Conservation (phyloP, 2,888 invertebrate genomes). For the Peribatodes rhomboidaria region DNA sequence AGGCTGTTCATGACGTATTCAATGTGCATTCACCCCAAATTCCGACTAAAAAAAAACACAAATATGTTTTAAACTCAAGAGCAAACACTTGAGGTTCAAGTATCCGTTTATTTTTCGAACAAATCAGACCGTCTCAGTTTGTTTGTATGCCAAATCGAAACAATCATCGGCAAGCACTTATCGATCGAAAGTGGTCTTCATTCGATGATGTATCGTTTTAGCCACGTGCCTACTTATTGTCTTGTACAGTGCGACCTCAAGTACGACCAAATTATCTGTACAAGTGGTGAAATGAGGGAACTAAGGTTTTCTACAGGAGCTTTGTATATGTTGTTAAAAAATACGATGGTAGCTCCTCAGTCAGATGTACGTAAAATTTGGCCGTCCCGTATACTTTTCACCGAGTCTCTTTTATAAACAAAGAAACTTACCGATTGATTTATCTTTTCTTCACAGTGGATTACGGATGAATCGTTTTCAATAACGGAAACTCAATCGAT, state of each 20-base stretch:
- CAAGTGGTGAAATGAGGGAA: not conserved
- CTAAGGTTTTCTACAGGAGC: not conserved
- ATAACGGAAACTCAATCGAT: slow-evolving; percentile 11
- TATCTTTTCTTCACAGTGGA: slow-evolving; percentile 17
- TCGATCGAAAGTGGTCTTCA: slow-evolving; percentile 24
- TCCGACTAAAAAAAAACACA: slow-evolving; percentile 15
- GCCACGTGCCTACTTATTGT: slow-evolving; percentile 14
- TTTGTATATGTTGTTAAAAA: not conserved
- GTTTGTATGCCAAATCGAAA: slow-evolving; percentile 29
- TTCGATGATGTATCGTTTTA: slow-evolving; percentile 28
- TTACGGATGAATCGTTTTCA: slow-evolving; percentile 23
- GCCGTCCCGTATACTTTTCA: not conserved
- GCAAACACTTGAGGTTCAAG: slow-evolving; percentile 24
- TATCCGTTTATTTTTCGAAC: slow-evolving; percentile 39
- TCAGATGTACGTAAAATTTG: not conserved
- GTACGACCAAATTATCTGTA: not conserved
- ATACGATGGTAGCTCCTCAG: not conserved
- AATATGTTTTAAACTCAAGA: slow-evolving; percentile 28
- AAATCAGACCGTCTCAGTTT: slow-evolving; percentile 38
- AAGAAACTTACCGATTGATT: slow-evolving; percentile 30
- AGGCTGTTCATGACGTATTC: not conserved
- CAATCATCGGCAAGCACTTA: slow-evolving; percentile 44
- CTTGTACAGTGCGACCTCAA: slow-evolving; percentile 6
- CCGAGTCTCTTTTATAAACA: slow-evolving; percentile 30
- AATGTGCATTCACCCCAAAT: slow-evolving; percentile 23